These are phyloP conservation scores for Cryptosula pallasiana DNA, from an alignment of 2,888 invertebrate genomes.

Conservation along the genomic window DNA sequence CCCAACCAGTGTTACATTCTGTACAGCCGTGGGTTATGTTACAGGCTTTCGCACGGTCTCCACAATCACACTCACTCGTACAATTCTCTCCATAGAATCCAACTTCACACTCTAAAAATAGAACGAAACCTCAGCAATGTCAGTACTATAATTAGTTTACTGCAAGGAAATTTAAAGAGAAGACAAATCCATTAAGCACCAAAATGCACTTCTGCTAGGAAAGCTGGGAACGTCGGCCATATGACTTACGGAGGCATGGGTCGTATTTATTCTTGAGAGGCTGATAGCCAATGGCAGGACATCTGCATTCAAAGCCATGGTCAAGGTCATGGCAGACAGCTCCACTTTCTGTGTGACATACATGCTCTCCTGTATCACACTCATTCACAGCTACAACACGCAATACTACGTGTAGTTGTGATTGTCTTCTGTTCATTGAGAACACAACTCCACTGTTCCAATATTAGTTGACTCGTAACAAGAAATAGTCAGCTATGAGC, in stretches of 20 bases:
- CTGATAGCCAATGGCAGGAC: not conserved
- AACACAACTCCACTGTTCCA: no score
- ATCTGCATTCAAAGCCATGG: not conserved
- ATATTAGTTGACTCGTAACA: no score
- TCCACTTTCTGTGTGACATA: not conserved
- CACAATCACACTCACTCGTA: constrained; percentile 12
- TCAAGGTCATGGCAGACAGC: not conserved
- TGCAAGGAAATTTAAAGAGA: not conserved
- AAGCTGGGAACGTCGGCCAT: not conserved
- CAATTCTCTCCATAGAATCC: not conserved
- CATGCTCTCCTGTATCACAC: not conserved
- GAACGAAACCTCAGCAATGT: not conserved
- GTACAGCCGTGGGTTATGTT: constrained; percentile 4
- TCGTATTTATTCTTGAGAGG: not conserved
- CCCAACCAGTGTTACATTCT: constrained; percentile 21
- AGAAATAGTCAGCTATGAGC: no score
- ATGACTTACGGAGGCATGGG: not conserved
- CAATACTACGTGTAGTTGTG: no score
- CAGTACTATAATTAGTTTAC: not conserved
- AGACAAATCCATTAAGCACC: no score
- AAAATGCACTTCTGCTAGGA: no score
- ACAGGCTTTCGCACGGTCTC: constrained; percentile 13
- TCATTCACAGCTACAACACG: constrained; percentile 20
- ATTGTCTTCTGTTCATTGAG: no score
- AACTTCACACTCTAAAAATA: not conserved